phyloP scores from a whole-genome alignment of 2,888 invertebrate genomes.

The Linyphia triangularis region DNA sequence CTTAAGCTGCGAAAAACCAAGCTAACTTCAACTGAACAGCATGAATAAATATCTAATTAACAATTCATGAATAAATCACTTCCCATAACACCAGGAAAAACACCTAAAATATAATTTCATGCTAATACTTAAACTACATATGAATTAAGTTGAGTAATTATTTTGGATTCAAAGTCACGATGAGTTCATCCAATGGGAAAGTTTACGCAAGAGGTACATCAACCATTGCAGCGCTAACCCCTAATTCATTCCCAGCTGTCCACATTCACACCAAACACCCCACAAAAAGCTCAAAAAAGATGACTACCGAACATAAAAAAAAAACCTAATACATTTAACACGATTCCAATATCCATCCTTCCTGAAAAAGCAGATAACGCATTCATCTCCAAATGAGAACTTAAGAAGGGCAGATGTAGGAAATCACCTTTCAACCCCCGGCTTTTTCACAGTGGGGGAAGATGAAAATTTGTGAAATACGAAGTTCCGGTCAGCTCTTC shows the following conservation, averaged over 20 bases:
- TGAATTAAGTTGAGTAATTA: too few relatives aligned
- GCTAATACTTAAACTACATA: too few relatives aligned
- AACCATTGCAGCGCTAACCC: neutral
- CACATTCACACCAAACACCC: neutral
- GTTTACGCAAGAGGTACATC: neutral
- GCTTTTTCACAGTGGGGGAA: neutral
- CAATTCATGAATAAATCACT: too few relatives aligned
- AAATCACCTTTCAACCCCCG: conserved; percentile 56
- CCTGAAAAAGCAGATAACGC: neutral
- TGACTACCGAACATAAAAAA: neutral
- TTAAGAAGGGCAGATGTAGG: conserved; percentile 60
- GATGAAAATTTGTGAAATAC: neutral
- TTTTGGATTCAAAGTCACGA: too few relatives aligned
- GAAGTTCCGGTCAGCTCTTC: conserved; percentile 41
- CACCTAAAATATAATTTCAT: too few relatives aligned
- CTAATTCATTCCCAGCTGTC: neutral
- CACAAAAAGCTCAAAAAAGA: neutral
- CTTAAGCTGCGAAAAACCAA: too few relatives aligned
- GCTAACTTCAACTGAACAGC: too few relatives aligned
- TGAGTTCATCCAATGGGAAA: too few relatives aligned
- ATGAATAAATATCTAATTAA: too few relatives aligned
- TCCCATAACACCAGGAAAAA: too few relatives aligned
- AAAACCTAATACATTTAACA: neutral
- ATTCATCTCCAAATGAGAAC: neutral
- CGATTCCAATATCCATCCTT: neutral